Percentiles rank a stretch among this genome's conserved stretches.
phyloP scores from a whole-genome alignment of 2,113 vertebrate genomes.

The Ceratotherium simum region DNA sequence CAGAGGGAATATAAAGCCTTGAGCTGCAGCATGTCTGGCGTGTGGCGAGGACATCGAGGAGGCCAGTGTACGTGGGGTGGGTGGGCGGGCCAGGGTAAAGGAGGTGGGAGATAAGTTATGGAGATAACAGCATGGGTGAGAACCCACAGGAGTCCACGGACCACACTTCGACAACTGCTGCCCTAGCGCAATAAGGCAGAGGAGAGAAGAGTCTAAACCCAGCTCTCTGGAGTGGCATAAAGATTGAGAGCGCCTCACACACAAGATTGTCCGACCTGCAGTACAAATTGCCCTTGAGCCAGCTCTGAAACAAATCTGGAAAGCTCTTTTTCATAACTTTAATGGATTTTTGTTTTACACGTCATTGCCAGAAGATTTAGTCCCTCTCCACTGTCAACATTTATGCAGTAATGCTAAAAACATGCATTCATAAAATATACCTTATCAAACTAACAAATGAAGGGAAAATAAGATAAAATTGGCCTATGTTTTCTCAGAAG shows the following conservation, averaged over 20 bases:
- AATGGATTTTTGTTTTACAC: conserved; percentile 24
- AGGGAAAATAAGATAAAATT: not conserved
- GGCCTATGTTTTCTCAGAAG: not conserved
- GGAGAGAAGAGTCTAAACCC: not conserved
- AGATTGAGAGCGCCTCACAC: not conserved
- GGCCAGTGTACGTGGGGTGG: too few species aligned
- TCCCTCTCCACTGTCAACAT: not conserved
- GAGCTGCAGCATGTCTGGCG: not conserved
- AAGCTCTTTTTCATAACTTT: not conserved
- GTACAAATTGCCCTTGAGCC: not conserved
- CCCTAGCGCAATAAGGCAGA: not conserved
- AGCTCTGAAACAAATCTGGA: not conserved
- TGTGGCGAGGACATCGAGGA: not conserved
- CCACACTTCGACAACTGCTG: too few species aligned
- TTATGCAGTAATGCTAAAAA: not conserved
- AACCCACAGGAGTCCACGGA: not conserved
- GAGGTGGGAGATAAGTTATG: rapidly evolving
- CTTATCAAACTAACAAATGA: not conserved
- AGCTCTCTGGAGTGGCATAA: not conserved
- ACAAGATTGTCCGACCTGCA: not conserved
- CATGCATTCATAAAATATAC: not conserved
- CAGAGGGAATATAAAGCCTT: not conserved
- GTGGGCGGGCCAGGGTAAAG: not conserved
- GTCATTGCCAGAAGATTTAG: not conserved
- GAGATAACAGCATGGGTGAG: not conserved